These are phyloP conservation scores for Tiaroga cobitis DNA, from an alignment of 2,797 vertebrate species.

Conservation along the genomic window DNA sequence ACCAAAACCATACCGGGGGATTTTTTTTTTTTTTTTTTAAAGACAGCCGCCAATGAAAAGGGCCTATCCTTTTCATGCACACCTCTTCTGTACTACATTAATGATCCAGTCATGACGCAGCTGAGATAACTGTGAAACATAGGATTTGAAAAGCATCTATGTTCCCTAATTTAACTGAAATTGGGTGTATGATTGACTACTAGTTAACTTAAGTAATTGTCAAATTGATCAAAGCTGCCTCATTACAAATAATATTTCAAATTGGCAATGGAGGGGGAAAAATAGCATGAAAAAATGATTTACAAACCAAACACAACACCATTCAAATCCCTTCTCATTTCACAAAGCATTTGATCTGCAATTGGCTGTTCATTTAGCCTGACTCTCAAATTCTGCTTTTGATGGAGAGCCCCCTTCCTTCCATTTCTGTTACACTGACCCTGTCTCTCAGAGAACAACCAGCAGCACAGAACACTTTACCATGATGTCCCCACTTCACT, in stretches of 20 bases:
- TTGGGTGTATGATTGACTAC: constrained; percentile 59
- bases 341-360: constrained; percentile 82
- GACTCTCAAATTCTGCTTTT: constrained; percentile 89
- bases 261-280: constrained; percentile 65
- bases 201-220: constrained; percentile 44
- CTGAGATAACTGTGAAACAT: constrained; percentile 75
- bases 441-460: constrained; percentile 92
- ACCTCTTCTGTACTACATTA: constrained; percentile 80
- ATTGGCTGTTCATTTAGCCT: constrained; percentile 88
- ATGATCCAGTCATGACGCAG: constrained; percentile 89
- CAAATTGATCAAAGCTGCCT: constrained; percentile 85
- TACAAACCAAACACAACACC: constrained; percentile 19
- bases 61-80: constrained; percentile 75
- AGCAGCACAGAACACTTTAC: constrained; percentile 91
- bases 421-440: constrained; percentile 63
- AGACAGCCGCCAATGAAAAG: constrained; percentile 72
- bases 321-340: constrained; percentile 77
- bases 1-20: constrained; percentile 71
- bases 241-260: constrained; percentile 81
- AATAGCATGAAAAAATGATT: constrained; percentile 55
- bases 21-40: constrained; percentile 66
- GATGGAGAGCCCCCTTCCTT: constrained; percentile 69
- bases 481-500: constrained; percentile 58
- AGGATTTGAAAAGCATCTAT: constrained; percentile 42
- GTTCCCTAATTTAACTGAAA: constrained; percentile 70